These are phyloP conservation scores for Poliocrania exsul DNA, from an alignment of 2,797 vertebrate genomes.

Conservation along the genomic window DNA sequence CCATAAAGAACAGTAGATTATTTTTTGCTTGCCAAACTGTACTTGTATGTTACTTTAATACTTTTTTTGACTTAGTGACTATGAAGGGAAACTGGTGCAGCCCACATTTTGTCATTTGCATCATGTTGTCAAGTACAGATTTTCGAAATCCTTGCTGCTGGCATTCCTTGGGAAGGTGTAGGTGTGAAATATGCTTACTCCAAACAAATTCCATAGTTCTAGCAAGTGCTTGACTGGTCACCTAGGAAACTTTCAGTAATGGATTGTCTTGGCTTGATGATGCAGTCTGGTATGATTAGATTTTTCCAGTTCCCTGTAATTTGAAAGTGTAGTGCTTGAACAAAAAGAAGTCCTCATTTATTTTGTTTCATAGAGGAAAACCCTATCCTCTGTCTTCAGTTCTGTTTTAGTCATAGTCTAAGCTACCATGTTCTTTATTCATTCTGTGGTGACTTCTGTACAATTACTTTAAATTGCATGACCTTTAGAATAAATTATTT, in stretches of 20 bases:
- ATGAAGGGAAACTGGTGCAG: slow-evolving; percentile 6
- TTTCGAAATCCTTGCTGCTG: slow-evolving; percentile 12
- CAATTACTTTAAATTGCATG: not conserved
- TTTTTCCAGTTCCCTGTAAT: slow-evolving; percentile 27
- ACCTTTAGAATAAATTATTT: not conserved
- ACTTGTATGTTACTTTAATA: not conserved
- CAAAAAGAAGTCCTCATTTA: not conserved
- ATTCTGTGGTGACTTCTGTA: not conserved
- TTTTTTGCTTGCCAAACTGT: not conserved
- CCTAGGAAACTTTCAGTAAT: slow-evolving; percentile 1
- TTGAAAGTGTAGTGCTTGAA: not conserved
- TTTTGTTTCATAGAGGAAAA: not conserved
- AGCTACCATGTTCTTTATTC: not conserved
- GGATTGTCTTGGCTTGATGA: not conserved
- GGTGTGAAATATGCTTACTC: slow-evolving; percentile 18
- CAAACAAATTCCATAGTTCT: not conserved
- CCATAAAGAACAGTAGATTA: not conserved
- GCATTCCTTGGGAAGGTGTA: slow-evolving; percentile 14
- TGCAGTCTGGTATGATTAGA: not conserved
- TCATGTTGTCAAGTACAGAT: not conserved
- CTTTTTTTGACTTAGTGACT: slow-evolving; percentile 32
- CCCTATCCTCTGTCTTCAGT: not conserved
- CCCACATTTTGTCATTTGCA: not conserved
- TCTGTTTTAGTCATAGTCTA: slow-evolving; percentile 2
- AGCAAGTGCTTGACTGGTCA: slow-evolving; percentile 10